A percentile compares a stretch with the other conserved stretches of the same genome.
Conservation (phyloP, 1,140 invertebrate species). For the Lepidurus packardi region DNA sequence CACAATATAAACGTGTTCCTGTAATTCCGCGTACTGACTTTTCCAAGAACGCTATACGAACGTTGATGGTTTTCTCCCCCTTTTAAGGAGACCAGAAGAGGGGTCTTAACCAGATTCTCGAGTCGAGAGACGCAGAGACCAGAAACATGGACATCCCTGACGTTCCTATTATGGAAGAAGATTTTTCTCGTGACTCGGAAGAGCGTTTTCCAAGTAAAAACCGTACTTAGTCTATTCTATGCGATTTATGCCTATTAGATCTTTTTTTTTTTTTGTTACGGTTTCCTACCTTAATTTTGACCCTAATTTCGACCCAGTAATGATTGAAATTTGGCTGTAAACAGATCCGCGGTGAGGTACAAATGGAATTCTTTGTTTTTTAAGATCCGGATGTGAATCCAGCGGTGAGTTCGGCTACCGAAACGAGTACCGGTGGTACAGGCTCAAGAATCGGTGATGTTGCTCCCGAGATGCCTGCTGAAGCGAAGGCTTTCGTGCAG, state of each 20-base stretch:
- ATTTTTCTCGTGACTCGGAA: not conserved
- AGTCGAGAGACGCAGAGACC: not conserved
- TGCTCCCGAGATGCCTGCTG: not conserved
- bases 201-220: not conserved
- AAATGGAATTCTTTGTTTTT: not conserved
- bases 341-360: not conserved
- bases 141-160: conserved; percentile 18
- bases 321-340: not conserved
- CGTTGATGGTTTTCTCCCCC: not conserved
- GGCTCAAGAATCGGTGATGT: conserved; percentile 3
- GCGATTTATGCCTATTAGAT: not conserved
- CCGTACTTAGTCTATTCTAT: not conserved
- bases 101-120: not conserved
- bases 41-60: not conserved
- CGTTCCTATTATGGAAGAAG: not conserved
- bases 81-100: conserved; percentile 2
- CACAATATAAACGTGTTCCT: not conserved
- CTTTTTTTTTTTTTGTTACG: not conserved
- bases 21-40: not conserved
- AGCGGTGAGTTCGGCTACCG: not conserved
- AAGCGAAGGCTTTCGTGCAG: not conserved
- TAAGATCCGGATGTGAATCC: not conserved
- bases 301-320: not conserved
- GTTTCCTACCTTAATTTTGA: not conserved
- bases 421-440: not conserved